Base-by-base conservation (phyloP, 1,140 invertebrate species). In the Tribolium madens region DNA sequence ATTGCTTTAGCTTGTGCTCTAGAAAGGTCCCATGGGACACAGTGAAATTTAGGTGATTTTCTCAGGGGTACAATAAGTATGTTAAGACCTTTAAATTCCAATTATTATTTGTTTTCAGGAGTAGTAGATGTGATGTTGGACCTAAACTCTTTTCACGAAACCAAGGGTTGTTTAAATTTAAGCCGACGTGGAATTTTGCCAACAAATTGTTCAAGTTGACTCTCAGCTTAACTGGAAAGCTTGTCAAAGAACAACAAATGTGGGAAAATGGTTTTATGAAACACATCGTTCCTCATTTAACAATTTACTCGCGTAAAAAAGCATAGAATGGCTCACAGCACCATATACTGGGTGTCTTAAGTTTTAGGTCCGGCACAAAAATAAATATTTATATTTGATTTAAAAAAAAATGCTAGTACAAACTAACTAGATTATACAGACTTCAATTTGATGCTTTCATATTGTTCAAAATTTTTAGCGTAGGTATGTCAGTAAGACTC, bases 21-120 rank as follows among this genome's bases (percentile, higher is more conserved):
- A 26, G 47, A 5, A 48, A 47, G 12, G 10, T 5, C 42, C 15
- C 68, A 71, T 71, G 68, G 36, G 68, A 71, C 21, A 71, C 46
- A 17, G 36, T 46, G n/a, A 71, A 71, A 71, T 71, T 71, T 71
- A 71, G 68, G 68, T 18, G 68, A 71, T 47, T 71, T 71, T 71
- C 68, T 36, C 68, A 14, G 18, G 33, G 18, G 68, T 48, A 10
- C 12, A 71, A 36, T 71, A 42, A 71, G 36, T 13, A 48, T 42
- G 68, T 71, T 71, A 71, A 48, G 33, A 71, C 36, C 36, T 71
- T 71, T 42, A 71, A 46, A 47, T 71, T 31, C 2, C 68, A 15
- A 17, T 71, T 71, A 71, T 47, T 48, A 71, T 48, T 71, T 42
- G 52, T 26, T 57, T n/a, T n/a, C 13, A 57, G 17, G 9, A 21